A percentile compares a stretch with the other conserved stretches of the same genome.
Evolutionary conservation across 2,113 vertebrate species (phyloP).

Genomic region (Ranitomeya variabilis): DNA sequence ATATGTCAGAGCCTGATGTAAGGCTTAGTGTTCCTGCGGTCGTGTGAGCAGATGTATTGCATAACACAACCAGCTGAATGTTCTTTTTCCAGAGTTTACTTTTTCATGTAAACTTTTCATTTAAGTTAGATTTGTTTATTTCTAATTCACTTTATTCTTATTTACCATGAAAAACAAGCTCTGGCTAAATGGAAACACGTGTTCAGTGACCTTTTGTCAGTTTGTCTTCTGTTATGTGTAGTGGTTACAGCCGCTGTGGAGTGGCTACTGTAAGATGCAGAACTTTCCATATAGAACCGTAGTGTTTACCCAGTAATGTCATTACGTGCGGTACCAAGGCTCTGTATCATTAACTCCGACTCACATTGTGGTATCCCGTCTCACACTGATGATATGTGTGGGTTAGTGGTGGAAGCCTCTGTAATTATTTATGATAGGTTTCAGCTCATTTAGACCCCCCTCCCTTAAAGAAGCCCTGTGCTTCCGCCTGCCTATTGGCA

Average conservation of each 20-base stretch:
- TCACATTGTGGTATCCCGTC: background rate
- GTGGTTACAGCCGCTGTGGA: background rate
- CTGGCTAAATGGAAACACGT: background rate
- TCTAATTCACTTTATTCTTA: background rate
- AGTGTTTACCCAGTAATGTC: background rate
- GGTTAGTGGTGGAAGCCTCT: background rate
- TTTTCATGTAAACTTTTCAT: background rate
- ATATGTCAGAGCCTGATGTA: background rate
- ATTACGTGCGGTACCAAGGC: too few relatives aligned
- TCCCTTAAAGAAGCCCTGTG: too few relatives aligned
- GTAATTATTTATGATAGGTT: background rate
- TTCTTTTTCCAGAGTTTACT: background rate
- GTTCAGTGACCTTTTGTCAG: background rate
- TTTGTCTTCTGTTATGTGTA: background rate
- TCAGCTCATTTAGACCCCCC: too few relatives aligned
- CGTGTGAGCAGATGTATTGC: background rate
- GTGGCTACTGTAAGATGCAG: background rate
- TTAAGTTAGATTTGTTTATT: slow-evolving; percentile 24
- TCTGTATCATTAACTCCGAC: background rate
- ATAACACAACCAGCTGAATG: slow-evolving; percentile 8
- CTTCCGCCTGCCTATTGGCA: too few relatives aligned
- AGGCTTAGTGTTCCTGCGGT: slow-evolving; percentile 7
- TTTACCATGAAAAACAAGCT: background rate
- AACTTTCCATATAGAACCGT: background rate
- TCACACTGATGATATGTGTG: background rate